Conservation (phyloP, 2,113 vertebrate genomes). For the Chaetops frenatus region DNA sequence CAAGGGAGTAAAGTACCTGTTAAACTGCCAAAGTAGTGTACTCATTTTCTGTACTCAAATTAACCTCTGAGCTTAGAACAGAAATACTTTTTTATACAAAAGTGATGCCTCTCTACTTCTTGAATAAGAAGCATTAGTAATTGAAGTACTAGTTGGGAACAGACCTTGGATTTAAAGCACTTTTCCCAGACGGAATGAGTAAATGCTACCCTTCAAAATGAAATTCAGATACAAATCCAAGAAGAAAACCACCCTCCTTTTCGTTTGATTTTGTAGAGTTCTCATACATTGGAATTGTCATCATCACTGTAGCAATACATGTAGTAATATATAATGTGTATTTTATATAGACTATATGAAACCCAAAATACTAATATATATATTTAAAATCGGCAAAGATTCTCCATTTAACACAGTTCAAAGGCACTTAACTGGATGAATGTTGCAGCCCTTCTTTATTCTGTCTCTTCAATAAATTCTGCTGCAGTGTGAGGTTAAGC, state of each 20-base stretch:
- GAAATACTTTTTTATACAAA: neutral
- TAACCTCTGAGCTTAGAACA: neutral
- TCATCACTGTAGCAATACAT: neutral
- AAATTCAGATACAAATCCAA: neutral
- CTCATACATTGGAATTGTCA: neutral
- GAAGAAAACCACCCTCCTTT: fast-evolving
- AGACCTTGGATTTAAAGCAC: neutral
- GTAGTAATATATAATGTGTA: neutral
- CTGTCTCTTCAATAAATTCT: neutral
- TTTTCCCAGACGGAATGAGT: neutral
- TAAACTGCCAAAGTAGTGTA: neutral
- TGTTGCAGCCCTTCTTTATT: neutral
- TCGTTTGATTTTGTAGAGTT: neutral
- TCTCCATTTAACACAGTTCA: neutral
- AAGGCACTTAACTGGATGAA: neutral
- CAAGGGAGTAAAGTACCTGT: constrained; percentile 22
- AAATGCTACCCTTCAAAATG: neutral
- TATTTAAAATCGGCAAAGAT: neutral
- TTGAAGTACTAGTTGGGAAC: neutral
- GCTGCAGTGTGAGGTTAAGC: neutral
- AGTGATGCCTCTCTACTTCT: neutral
- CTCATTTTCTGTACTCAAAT: neutral
- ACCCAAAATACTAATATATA: no score
- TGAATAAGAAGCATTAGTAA: neutral
- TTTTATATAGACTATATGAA: neutral